Evolutionary conservation across 1,140 invertebrate species (phyloP).

Genomic region (Lucilia sericata): DNA sequence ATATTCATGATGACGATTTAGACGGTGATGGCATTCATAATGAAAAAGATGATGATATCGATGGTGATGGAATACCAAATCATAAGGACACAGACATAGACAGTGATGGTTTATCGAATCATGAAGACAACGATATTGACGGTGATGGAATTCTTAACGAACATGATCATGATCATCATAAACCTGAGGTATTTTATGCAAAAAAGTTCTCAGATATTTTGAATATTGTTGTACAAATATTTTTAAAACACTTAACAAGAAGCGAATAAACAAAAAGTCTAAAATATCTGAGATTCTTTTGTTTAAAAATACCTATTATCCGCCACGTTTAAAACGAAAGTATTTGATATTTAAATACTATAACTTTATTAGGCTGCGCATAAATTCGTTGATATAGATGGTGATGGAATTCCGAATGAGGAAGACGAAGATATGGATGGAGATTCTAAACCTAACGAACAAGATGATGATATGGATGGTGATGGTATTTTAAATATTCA

Average conservation of each 20-base stretch:
- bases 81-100: constrained; percentile 49
- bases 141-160: constrained; percentile 55
- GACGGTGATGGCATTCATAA: constrained; percentile 51
- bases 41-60: constrained; percentile 59
- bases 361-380: constrained; percentile 54
- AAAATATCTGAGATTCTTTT: constrained; percentile 56
- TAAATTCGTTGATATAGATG: constrained; percentile 51
- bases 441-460: constrained; percentile 50
- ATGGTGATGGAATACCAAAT: constrained; percentile 52
- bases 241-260: constrained; percentile 61
- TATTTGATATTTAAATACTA: constrained; percentile 45
- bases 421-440: constrained; percentile 64
- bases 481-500: constrained; percentile 49
- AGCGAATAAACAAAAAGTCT: constrained; percentile 52
- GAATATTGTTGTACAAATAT: constrained; percentile 65
- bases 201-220: constrained; percentile 62
- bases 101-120: constrained; percentile 48
- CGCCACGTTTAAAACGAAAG: constrained; percentile 63
- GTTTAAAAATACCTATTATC: constrained; percentile 53
- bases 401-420: constrained; percentile 56
- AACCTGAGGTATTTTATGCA: constrained; percentile 58
- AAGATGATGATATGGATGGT: constrained; percentile 55
- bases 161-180: constrained; percentile 54
- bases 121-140: constrained; percentile 48
- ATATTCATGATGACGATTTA: constrained; percentile 51